These are phyloP conservation scores for Ctenopoma kingsleyae DNA, from an alignment of 2,797 vertebrate genomes.

Conservation along the genomic window DNA sequence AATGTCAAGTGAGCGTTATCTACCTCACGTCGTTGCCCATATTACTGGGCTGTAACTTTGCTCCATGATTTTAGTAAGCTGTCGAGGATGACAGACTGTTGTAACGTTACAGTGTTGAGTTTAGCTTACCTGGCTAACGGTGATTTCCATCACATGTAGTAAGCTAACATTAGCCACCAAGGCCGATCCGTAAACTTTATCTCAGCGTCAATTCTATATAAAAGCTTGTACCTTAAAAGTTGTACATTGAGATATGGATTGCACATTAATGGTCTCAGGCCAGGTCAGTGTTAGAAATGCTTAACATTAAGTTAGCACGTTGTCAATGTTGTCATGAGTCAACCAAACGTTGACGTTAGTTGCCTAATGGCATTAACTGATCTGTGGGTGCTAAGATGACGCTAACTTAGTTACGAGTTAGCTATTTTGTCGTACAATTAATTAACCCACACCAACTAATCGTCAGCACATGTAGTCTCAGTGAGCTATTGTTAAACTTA, in stretches of 20 bases:
- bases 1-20: conserved; percentile 9
- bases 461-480: not conserved
- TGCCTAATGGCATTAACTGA: conserved; percentile 31
- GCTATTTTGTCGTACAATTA: not conserved
- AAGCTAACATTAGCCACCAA: conserved; percentile 70
- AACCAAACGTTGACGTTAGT: not conserved
- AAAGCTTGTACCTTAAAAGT: not conserved
- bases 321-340: conserved; percentile 21
- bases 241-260: not conserved
- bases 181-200: conserved; percentile 65
- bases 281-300: not conserved
- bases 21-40: not conserved
- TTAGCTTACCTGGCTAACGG: conserved; percentile 67
- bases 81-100: conserved; percentile 16
- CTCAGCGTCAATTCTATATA: conserved; percentile 21
- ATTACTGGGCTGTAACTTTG: conserved; percentile 10
- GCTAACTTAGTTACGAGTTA: conserved; percentile 32
- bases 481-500: not conserved
- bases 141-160: conserved; percentile 57
- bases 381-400: conserved; percentile 18
- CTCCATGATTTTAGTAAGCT: conserved; percentile 19
- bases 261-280: not conserved
- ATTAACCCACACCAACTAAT: not conserved
- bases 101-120: conserved; percentile 35
- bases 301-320: conserved; percentile 20